Evolutionary conservation across 1,140 invertebrate species (phyloP), one percentile per base, ranked within the genome.

Genomic region (Diabrotica undecimpunctata): DNA sequence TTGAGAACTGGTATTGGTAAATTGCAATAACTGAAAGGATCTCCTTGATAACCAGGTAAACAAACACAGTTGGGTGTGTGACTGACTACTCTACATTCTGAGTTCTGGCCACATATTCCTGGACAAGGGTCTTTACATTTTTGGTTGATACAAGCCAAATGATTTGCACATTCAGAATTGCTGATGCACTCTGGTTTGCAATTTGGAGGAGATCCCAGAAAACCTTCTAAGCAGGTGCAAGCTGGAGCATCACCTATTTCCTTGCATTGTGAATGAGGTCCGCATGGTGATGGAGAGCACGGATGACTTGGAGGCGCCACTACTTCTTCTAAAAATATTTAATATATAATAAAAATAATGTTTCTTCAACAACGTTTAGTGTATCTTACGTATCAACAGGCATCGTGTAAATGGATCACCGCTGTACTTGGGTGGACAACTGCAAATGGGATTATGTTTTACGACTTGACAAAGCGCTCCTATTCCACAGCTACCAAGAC

Each of bases 391-490:
- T 65, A 74, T 76, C 61, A 70, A 72, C 12, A 71, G 41, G 72
- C 82, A 84, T 64, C 79, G 69, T 6, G 81, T 70, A 66, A 90
- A 90, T 12, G 89, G 88, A 85, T 92, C 89, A 60, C 90, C 90
- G 57, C 86, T 89, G 70, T 85, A 90, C 12, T 80, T 81, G 11
- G 80, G 61, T 38, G 84, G 83, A 78, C 90, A 93, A 63, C 82
- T 86, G 78, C 90, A 93, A 55, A 91, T 86, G 1, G 90, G 90
- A 79, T 87, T 90, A 71, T 93, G 90, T 77, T 88, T 89, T 10
- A 89, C 83, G 41, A 91, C 86, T 78, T 86, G 82, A 76, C 90
- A 92, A 62, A 83, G 78, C 4, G 90, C 85, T 50, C 58, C 59
- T 41, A 78, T 41, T 41, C 75, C 89, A 76, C 90, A 92, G 37